These are phyloP conservation scores for Dioctria linearis DNA, from an alignment of 2,888 invertebrate genomes.

Conservation along the genomic window DNA sequence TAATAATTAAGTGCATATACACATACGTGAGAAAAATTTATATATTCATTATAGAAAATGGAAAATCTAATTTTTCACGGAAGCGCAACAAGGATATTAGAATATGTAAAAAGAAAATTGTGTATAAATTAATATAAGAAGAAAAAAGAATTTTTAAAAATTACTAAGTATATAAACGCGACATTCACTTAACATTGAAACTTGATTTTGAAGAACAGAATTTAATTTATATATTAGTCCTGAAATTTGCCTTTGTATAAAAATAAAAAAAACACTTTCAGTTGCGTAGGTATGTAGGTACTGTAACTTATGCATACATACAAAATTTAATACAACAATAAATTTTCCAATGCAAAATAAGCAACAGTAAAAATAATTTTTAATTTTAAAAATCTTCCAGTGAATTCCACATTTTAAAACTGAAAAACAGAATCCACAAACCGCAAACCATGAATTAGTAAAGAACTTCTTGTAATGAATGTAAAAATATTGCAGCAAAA, in stretches of 20 bases:
- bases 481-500: constrained; percentile 47
- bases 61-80: constrained; percentile 43
- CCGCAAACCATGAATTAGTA: too few species aligned
- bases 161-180: not conserved
- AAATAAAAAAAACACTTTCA: too few species aligned
- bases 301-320: too few species aligned
- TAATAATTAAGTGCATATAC: not conserved
- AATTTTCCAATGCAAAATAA: too few species aligned
- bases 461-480: constrained; percentile 13
- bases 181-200: not conserved
- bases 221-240: too few species aligned
- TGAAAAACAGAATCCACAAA: too few species aligned
- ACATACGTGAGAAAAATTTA: constrained; percentile 12
- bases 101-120: not conserved
- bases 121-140: constrained; percentile 28
- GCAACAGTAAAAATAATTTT: too few species aligned
- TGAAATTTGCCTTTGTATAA: too few species aligned
- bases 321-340: too few species aligned
- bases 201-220: not conserved
- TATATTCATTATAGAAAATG: constrained; percentile 36
- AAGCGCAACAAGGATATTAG: constrained; percentile 18
- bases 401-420: too few species aligned
- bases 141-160: constrained; percentile 40
- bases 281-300: too few species aligned
- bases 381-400: too few species aligned